Percentiles rank a stretch among this genome's conserved stretches.
These are phyloP conservation scores for Sebastes variabilis DNA, from an alignment of 2,797 vertebrate species.

Conservation along the genomic window DNA sequence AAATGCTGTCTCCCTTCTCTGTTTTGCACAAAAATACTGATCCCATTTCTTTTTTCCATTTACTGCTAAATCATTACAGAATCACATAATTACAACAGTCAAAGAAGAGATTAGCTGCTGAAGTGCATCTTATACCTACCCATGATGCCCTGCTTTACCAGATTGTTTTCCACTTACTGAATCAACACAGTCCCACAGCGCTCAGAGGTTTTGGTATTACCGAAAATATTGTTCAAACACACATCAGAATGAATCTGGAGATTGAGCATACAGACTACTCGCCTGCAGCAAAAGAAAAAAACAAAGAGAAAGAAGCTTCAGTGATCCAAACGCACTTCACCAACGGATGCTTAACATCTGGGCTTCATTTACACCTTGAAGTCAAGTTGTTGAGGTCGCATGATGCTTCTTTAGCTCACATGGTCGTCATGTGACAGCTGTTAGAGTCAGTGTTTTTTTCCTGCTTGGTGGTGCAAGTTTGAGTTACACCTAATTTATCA, in stretches of 20 bases:
- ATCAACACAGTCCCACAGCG: background rate
- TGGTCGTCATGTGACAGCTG: background rate
- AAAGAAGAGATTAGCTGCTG: conserved; percentile 2
- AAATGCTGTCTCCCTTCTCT: background rate
- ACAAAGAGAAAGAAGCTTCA: background rate
- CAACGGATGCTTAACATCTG: background rate
- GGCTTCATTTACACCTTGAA: background rate
- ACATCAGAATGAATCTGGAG: background rate
- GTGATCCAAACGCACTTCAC: background rate
- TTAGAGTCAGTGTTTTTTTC: background rate
- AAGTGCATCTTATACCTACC: background rate
- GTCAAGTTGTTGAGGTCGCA: background rate
- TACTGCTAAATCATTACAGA: conserved; percentile 2
- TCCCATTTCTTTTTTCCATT: background rate
- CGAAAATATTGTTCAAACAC: background rate
- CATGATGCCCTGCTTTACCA: conserved; percentile 1
- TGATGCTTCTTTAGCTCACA: background rate
- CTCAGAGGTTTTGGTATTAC: background rate
- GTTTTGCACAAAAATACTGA: background rate
- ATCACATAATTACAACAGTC: background rate
- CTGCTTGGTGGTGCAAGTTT: conserved; percentile 1
- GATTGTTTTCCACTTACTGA: conserved; percentile 4
- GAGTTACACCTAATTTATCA: conserved; percentile 23
- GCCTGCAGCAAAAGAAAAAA: background rate
- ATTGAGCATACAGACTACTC: background rate